Base-by-base conservation (phyloP, 2,797 vertebrate genomes). In the Margarornis squamiger region DNA sequence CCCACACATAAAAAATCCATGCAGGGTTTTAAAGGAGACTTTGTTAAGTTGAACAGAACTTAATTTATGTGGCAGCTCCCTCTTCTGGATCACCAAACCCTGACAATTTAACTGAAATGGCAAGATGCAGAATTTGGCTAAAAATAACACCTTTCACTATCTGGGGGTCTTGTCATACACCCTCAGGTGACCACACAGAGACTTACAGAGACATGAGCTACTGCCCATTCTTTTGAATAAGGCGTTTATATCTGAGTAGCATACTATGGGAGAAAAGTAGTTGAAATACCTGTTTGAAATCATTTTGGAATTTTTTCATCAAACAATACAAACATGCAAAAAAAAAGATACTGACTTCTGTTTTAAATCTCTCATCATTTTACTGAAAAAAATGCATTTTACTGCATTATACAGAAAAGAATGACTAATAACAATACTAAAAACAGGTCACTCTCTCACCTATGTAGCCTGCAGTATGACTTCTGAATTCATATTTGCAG, bases 21-120 rank as follows among this genome's bases (percentile, higher is more conserved):
- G 4, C 24, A 5, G 7, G 8, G 10, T 39, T 83, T 84, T 17
- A 46, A 75, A 70, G 55, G 15, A 67, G 22, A 89, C 16, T 23
- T 51, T 6, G 8, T 21, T 9, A 52, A 74, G 7, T 49, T 78
- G 21, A 41, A 41, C 27, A 41, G 29, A 62, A 62, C 38, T 41
- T 61, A 95, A 86, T 90, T 95, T 95, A 79, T 95, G 88, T 87
- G 68, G 83, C 77, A 82, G 96, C 96, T 90, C 96, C 96, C 96
- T 95, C 96, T 96, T 90, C 96, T 94, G 96, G 96, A 88, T 54
- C 62, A 79, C 23, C 36, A 79, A 86, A 77, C 59, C 63, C 43
- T n/a, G 52, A 71, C 91, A 92, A 84, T 13, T 62, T 29, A 66
- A 59, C 9, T 66, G 66, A 49, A 79, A 72, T 1, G 12, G 24